Evolutionary conservation across 2,113 vertebrate species (phyloP).

Genomic region (Xenus cinereus): DNA sequence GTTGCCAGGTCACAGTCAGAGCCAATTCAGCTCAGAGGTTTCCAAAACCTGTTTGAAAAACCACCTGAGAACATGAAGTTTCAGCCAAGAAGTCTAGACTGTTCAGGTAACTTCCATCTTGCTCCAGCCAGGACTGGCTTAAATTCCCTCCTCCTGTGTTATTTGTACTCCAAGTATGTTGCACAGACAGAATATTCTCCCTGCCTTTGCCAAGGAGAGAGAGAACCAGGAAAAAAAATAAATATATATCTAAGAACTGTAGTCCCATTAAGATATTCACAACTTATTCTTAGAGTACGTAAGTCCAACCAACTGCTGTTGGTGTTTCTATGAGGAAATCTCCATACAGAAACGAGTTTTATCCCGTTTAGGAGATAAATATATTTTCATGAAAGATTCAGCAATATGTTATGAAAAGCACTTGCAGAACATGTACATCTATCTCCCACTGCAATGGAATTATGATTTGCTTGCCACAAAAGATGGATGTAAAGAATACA

Average conservation of each 20-base stretch:
- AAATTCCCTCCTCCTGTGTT: neutral
- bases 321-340: neutral
- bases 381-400: neutral
- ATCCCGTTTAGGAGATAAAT: neutral
- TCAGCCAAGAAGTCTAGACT: neutral
- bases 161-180: neutral
- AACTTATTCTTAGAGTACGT: neutral
- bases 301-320: neutral
- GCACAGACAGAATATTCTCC: neutral
- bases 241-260: neutral
- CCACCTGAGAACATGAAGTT: neutral
- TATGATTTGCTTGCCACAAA: neutral
- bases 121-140: neutral
- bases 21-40: neutral
- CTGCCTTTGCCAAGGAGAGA: neutral
- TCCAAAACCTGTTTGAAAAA: neutral
- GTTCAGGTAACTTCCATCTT: neutral
- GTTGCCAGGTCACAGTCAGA: neutral
- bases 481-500: neutral
- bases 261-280: neutral
- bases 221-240: neutral
- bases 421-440: neutral
- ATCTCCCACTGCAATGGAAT: neutral
- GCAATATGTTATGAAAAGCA: neutral
- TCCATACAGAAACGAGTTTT: neutral